Conservation (phyloP, 1,140 invertebrate genomes). For the Sarcophaga bullata region DNA sequence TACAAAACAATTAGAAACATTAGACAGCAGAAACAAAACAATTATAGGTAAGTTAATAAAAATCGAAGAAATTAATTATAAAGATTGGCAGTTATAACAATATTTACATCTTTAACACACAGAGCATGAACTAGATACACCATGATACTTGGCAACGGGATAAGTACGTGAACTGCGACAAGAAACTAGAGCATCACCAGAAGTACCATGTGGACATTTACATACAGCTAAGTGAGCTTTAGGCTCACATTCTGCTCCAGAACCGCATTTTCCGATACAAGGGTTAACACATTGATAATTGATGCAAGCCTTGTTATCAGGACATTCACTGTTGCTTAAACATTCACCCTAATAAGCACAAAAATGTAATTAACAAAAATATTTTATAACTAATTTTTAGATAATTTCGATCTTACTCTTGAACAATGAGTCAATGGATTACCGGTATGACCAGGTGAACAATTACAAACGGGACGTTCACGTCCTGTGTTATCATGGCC, state of each 20-base stretch:
- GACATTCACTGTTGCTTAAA: slow-evolving; percentile 76
- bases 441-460: slow-evolving; percentile 81
- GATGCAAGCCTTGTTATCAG: slow-evolving; percentile 77
- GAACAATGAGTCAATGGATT: slow-evolving; percentile 79
- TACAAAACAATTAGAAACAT: not conserved
- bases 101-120: not conserved
- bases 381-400: not conserved
- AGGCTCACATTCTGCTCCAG: slow-evolving; percentile 66
- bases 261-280: slow-evolving; percentile 81
- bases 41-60: not conserved
- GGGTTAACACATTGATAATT: slow-evolving; percentile 79
- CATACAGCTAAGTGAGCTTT: slow-evolving; percentile 81
- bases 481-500: slow-evolving; percentile 83
- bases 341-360: slow-evolving; percentile 75
- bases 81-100: slow-evolving; percentile 5
- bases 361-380: not conserved
- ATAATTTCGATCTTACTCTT: slow-evolving; percentile 64
- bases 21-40: not conserved
- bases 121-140: not conserved
- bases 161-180: slow-evolving; percentile 62
- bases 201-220: slow-evolving; percentile 81
- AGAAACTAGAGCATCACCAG: slow-evolving; percentile 76
- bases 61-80: not conserved
- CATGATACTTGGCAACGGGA: slow-evolving; percentile 63
- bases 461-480: slow-evolving; percentile 78